Evolutionary conservation across 2,797 vertebrate genomes (phyloP), one percentile per base, ranked within the genome.

Genomic region (Margarornis squamiger): DNA sequence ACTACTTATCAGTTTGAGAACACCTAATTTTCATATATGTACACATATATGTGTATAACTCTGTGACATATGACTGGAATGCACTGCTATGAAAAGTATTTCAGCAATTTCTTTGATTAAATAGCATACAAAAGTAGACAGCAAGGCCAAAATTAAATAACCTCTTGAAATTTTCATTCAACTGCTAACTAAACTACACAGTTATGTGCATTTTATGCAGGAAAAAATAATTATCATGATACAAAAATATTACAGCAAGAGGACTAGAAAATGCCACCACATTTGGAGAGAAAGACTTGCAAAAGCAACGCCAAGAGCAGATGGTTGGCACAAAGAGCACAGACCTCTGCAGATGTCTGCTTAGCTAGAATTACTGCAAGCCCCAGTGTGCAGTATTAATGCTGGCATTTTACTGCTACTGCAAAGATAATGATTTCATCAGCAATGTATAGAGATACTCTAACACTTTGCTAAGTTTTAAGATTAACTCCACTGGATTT

Each of bases 261-360:
- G 23, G 5, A 86, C 73, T 5, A 70, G 58, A 73, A 89, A 88
- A 87, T 20, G 10, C 4, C 49, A 49, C 15, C 11, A 24, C 43
- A 41, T 19, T 81, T 48, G 41, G 29, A 55, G 21, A 55, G 27
- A 75, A 34, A 88, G 23, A 68, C 15, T n/a, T 54, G 27, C 24
- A 58, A 75, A 72, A 91, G 38, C 48, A 63, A 67, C 19, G 41
- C 59, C 86, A 80, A 79, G 39, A 86, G 79, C 80, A 95, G 86
- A 91, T 30, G 61, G 72, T 8, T 51, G 54, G 58, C 51, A 61
- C 1, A 10, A 88, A 71, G 45, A 41, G 34, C 45, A 90, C 22
- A 87, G 86, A 68, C 39, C 57, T 45, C 75, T 85, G 79, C 90
- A 89, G 82, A 61, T 85, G 62, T 57, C 80, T 86, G 38, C 41